Evolutionary conservation across 2,888 invertebrate genomes (phyloP).

Genomic region (Gordius sp.): DNA sequence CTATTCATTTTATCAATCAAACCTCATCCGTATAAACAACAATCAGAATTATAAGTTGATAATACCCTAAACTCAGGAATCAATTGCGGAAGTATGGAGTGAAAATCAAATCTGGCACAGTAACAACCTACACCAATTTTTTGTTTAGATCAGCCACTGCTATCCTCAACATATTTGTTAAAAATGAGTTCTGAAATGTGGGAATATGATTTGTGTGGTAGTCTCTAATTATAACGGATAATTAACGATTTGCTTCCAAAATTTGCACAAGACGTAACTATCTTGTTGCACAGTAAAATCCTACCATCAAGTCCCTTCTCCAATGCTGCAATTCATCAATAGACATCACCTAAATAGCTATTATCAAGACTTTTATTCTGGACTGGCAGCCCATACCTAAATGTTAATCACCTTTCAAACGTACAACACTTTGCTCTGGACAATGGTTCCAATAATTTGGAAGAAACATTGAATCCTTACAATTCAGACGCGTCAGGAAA

Average conservation of each 20-base stretch:
- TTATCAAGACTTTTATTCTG: slow-evolving; percentile 11
- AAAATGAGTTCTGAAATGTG: slow-evolving; percentile 99
- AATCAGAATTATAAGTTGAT: too few species aligned
- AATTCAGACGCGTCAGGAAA: slow-evolving; percentile 52
- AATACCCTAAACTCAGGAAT: too few species aligned
- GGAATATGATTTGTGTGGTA: slow-evolving; percentile 95
- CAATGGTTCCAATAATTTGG: too few species aligned
- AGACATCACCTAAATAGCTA: not conserved
- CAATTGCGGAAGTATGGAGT: not conserved
- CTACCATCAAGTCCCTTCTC: not conserved
- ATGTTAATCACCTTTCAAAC: not conserved
- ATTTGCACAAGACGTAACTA: slow-evolving; percentile 87
- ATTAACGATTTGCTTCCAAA: slow-evolving; percentile 84
- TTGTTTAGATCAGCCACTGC: slow-evolving; percentile 88
- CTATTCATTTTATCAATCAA: too few species aligned
- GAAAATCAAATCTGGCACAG: not conserved
- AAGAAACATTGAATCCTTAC: too few species aligned
- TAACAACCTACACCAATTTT: slow-evolving; percentile 29
- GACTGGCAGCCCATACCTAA: not conserved
- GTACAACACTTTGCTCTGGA: too few species aligned
- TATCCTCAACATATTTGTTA: slow-evolving; percentile 52
- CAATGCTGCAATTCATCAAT: not conserved
- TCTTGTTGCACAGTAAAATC: slow-evolving; percentile 27
- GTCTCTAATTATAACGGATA: slow-evolving; percentile 80
- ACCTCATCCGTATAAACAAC: too few species aligned